Evolutionary conservation across 2,113 vertebrate species (phyloP), one percentile per base, ranked within the genome.

Genomic region (Hydropotes inermis): DNA sequence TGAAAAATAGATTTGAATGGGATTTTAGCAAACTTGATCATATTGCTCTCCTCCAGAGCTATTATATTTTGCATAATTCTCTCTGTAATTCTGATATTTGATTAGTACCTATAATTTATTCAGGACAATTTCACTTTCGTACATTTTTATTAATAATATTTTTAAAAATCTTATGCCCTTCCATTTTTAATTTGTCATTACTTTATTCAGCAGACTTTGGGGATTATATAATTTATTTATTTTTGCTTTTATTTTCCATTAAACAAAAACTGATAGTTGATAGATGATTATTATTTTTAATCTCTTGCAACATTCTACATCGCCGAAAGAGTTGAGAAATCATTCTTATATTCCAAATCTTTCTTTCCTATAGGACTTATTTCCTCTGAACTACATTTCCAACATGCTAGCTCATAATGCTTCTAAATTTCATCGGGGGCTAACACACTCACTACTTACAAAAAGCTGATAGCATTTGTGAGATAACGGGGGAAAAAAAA

Each of bases 61-160:
- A 57, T 95, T 93, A 25, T 30, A 93, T 57, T 91, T 91, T 97
- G 25, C 33, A 87, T 96, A 89, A 88, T 92, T 95, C 45, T 95
- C 23, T 52, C 23, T 55, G 2, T 94, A 94, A 82, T 79, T 94
- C 76, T 96, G 79, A 78, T 52, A 95, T 54, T 6, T 92, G 58
- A 67, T 17, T 85, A 82, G 1, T 60, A 85, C 12, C 12, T 92
- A 15, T 85, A 87, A 96, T 96, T 97, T 87, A 74, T 79, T 92
- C 7, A 87, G n/a, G 17, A 78, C 76, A 10, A 39, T n/a, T 78
- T 89, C 4, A 19, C 36, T 87, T 91, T 94, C 8, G 85, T 45
- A 33, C 13, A 87, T 87, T 88, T 97, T 88, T 39, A 88, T 55
- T 86, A 88, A 45, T 14, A 89, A 93, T 87, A 79, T 90, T 87